Evolutionary conservation across 2,113 vertebrate genomes (phyloP), one percentile per base, ranked within the genome.

Genomic region (Oxygymnocypris stewartii): DNA sequence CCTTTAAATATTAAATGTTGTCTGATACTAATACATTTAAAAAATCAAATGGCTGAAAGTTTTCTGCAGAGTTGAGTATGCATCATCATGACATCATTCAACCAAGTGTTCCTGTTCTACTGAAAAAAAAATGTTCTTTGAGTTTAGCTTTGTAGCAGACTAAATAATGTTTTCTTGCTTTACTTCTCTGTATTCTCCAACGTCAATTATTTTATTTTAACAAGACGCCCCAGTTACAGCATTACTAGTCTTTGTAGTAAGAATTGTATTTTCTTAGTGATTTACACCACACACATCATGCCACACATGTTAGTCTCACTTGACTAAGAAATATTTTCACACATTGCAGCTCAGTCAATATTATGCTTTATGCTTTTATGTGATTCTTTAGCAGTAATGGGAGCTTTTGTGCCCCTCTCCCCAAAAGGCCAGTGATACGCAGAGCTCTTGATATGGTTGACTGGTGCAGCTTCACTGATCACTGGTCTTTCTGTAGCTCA

Each of bases 391-490:
- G 8, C 8, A 81, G 37, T 47, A 81, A 81, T 44, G 14, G 4
- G 40, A 47, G 25, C 37, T 65, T 81, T 47, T 81, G 59, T 65
- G 79, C 13, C 40, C 61, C n/a, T 54, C 51, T 79, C 51, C 47
- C 18, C 51, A 57, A 59, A 5, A 23, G 31, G 37, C 37, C 59
- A 81, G 40, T 81, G 79, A 81, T 65, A 47, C 14, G 37, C 79
- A 44, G 40, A 81, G 79, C 37, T 81, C 40, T 81, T 47, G 40
- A 81, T 81, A 65, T 81, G 79, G 79, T 81, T 65, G 23, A 81
- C 37, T 67, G 79, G 25, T 81, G 59, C 14, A 25, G 35, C 54
- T 80, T 61, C 57, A 80, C 28, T 59, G 31, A 79, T 79, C 77
- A 79, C 31, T 80, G 78, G 78, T 6, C 12, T 80, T 23, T 42